Percentiles rank a stretch among this genome's conserved stretches.
Evolutionary conservation across 2,888 invertebrate species (phyloP).

Genomic region (Metopia argyrocephala): DNA sequence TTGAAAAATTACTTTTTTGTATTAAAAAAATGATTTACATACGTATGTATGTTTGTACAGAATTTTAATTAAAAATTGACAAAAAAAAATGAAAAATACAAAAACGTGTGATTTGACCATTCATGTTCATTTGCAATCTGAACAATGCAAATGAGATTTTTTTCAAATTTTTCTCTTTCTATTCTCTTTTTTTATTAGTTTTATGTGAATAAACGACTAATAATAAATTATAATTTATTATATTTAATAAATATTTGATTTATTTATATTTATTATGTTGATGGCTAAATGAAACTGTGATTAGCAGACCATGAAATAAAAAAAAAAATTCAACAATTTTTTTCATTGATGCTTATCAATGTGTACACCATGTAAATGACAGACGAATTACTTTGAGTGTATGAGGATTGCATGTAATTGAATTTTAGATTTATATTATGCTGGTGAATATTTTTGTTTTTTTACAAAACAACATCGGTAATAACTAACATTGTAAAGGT

Average conservation of each 20-base stretch:
- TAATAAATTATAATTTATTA: conserved; percentile 56
- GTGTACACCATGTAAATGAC: background rate
- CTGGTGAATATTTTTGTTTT: too few relatives aligned
- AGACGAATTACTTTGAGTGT: background rate
- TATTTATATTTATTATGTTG: conserved; percentile 45
- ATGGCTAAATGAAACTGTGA: conserved; percentile 46
- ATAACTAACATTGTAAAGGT: too few relatives aligned
- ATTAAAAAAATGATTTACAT: conserved; percentile 65
- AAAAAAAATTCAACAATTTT: background rate
- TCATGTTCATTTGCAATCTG: background rate
- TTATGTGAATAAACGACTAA: conserved; percentile 30
- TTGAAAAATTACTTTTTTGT: conserved; percentile 76
- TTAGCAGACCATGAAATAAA: conserved; percentile 53
- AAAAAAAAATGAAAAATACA: conserved; percentile 45
- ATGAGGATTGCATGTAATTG: too few relatives aligned
- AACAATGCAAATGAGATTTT: conserved; percentile 20
- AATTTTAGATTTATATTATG: too few relatives aligned
- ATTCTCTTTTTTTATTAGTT: background rate
- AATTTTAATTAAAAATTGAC: conserved; percentile 75
- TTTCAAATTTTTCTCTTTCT: conserved; percentile 8
- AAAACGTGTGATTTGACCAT: conserved; percentile 10
- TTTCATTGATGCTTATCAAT: background rate
- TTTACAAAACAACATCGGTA: too few relatives aligned
- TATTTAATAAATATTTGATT: conserved; percentile 61
- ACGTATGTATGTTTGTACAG: conserved; percentile 75